Base-by-base conservation (phyloP, 2,888 invertebrate species). In the Acronicta alni region DNA sequence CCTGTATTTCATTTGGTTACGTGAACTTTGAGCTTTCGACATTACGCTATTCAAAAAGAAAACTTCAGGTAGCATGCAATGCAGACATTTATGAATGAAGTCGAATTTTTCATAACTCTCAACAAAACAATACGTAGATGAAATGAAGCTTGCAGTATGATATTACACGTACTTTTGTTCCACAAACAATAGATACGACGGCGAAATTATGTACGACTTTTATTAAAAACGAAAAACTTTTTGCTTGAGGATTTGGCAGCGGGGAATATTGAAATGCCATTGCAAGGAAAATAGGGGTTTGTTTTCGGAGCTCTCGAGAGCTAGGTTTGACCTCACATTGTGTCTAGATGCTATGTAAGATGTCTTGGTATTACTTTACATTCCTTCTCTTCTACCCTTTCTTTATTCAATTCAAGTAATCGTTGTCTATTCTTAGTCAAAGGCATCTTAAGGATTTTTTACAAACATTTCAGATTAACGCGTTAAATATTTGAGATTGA, bases 31-130 rank as follows among this genome's bases (percentile, higher is more conserved):
- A 46, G 26, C 17, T 8, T n/a, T 38, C 39, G 39, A 49, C 61
- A 20, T 66, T 65, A 67, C 57, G 14, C 55, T 30, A 57, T 65
- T 63, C 12, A 57, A 60, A 64, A 67, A 66, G 20, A 69, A 63
- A 60, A 44, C 53, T 64, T 69, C 72, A 72, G 73, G 72, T 72
- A 75, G 70, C 77, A 73, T 76, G 72, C 75, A 75, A 71, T 68
- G 77, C 75, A 79, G 83, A 83, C 82, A 81, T 83, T 80, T 75
- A 75, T 74, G 77, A 77, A 76, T 74, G 70, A 58, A 75, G 77
- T 80, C 83, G 79, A 87, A 87, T 83, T 86, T 86, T 88, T 89
- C 89, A 89, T 89, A 85, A 84, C 81, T 83, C 77, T 70, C 70
- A 54, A 66, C 76, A 77, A 84, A 86, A 90, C 91, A 91, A 90